Evolutionary conservation across 1,140 invertebrate genomes (phyloP).

Genomic region (Ericerus pela): DNA sequence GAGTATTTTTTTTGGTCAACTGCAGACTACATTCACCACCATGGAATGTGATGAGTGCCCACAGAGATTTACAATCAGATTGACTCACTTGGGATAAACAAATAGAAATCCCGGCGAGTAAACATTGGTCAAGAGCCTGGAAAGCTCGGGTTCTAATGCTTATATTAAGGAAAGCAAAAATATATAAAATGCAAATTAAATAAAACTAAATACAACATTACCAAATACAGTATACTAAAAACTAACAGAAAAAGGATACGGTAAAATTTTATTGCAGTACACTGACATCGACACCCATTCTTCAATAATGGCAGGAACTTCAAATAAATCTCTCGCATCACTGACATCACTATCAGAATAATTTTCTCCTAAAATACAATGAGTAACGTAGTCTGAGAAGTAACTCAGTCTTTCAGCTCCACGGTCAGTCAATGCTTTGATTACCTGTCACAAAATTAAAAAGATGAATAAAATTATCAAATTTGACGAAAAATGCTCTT

Average conservation of each 20-base stretch:
- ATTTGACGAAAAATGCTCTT: background rate
- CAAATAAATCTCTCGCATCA: slow-evolving; percentile 78
- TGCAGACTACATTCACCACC: slow-evolving; percentile 56
- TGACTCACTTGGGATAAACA: slow-evolving; percentile 51
- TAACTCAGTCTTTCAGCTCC: slow-evolving; percentile 71
- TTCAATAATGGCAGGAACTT: slow-evolving; percentile 70
- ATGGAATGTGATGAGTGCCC: slow-evolving; percentile 63
- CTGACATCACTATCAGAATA: slow-evolving; percentile 59
- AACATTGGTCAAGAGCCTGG: slow-evolving; percentile 38
- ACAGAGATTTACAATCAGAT: slow-evolving; percentile 51
- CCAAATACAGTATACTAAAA: background rate
- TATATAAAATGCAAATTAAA: background rate
- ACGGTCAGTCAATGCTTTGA: slow-evolving; percentile 56
- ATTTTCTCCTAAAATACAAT: slow-evolving; percentile 69
- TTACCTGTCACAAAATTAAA: slow-evolving; percentile 38
- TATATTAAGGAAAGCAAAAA: slow-evolving; percentile 16
- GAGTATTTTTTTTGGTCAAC: slow-evolving; percentile 56
- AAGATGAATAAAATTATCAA: background rate
- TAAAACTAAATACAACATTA: background rate
- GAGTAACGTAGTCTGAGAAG: slow-evolving; percentile 73
- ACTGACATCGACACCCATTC: slow-evolving; percentile 65
- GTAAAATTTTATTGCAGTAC: slow-evolving; percentile 45
- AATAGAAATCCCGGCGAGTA: slow-evolving; percentile 57
- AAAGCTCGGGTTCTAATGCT: slow-evolving; percentile 39
- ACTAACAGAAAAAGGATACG: slow-evolving; percentile 44